Conservation (phyloP, 23 tunicate species). For the Ascidia mentula region DNA sequence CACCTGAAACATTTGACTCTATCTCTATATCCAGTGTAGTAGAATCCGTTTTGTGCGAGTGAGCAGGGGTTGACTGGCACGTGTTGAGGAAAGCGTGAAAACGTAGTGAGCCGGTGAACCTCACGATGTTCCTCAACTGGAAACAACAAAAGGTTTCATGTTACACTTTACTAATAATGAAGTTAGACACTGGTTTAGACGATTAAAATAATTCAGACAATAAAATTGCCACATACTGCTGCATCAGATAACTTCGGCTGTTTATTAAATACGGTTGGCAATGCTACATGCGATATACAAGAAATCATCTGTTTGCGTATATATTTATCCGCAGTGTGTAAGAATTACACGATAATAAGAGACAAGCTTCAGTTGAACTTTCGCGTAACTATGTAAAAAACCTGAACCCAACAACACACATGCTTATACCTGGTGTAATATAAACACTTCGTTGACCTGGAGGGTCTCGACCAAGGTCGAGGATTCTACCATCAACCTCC, state of each 20-base stretch:
- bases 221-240: background rate
- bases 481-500: slow-evolving; percentile 24
- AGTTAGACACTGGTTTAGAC: too few relatives aligned
- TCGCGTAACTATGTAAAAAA: too few relatives aligned
- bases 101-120: slow-evolving; percentile 34
- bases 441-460: slow-evolving; percentile 21
- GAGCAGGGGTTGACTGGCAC: slow-evolving; percentile 27
- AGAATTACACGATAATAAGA: too few relatives aligned
- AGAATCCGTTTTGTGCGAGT: slow-evolving; percentile 37
- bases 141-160: background rate
- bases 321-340: too few relatives aligned
- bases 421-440: slow-evolving; percentile 28
- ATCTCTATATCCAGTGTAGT: slow-evolving; percentile 40
- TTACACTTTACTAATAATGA: background rate
- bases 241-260: background rate
- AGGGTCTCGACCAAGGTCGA: background rate
- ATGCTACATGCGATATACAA: too few relatives aligned
- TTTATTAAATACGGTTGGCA: too few relatives aligned
- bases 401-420: too few relatives aligned
- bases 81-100: slow-evolving; percentile 5
- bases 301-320: too few relatives aligned
- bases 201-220: background rate
- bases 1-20: slow-evolving; percentile 55
- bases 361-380: too few relatives aligned
- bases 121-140: slow-evolving; percentile 22